Percentiles rank a stretch among this genome's conserved stretches.
These are phyloP conservation scores for Chaetodon trifascialis DNA, from an alignment of 2,113 vertebrate genomes.

Conservation along the genomic window DNA sequence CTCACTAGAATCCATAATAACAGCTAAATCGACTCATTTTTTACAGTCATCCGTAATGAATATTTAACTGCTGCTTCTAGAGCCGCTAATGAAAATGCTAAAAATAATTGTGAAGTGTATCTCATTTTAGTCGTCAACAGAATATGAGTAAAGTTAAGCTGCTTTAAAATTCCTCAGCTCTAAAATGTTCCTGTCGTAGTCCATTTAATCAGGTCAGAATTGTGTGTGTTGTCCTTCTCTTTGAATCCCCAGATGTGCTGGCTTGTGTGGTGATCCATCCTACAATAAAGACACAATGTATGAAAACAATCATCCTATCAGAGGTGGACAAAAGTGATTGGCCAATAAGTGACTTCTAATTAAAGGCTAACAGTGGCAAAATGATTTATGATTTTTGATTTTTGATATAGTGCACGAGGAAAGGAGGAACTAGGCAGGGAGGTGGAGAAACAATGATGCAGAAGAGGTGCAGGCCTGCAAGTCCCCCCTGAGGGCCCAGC, in stretches of 20 bases:
- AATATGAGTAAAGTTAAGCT: neutral
- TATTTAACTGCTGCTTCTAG: neutral
- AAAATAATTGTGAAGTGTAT: neutral
- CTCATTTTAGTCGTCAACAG: neutral
- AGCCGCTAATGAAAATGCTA: slow-evolving; percentile 1
- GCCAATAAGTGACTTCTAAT: slow-evolving; percentile 23
- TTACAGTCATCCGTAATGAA: slow-evolving; percentile 4
- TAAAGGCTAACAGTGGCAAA: neutral
- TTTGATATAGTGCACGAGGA: neutral
- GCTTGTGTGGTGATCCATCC: slow-evolving; percentile 16
- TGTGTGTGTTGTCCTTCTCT: neutral
- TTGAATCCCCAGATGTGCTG: neutral
- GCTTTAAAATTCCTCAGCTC: neutral
- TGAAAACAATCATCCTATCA: neutral
- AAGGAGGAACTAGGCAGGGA: neutral
- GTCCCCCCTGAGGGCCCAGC: slow-evolving; percentile 15
- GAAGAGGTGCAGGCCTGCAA: slow-evolving; percentile 6
- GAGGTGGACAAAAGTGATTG: neutral
- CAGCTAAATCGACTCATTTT: slow-evolving; percentile 19
- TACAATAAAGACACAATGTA: slow-evolving; percentile 17
- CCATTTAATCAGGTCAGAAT: neutral
- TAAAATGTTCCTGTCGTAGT: neutral
- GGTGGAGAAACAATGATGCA: neutral
- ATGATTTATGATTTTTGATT: slow-evolving; percentile 27
- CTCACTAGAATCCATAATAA: slow-evolving; percentile 31